Percentiles rank a stretch among this genome's conserved stretches.
phyloP scores from a whole-genome alignment of 2,797 vertebrate genomes.

The Pipistrellus kuhlii region DNA sequence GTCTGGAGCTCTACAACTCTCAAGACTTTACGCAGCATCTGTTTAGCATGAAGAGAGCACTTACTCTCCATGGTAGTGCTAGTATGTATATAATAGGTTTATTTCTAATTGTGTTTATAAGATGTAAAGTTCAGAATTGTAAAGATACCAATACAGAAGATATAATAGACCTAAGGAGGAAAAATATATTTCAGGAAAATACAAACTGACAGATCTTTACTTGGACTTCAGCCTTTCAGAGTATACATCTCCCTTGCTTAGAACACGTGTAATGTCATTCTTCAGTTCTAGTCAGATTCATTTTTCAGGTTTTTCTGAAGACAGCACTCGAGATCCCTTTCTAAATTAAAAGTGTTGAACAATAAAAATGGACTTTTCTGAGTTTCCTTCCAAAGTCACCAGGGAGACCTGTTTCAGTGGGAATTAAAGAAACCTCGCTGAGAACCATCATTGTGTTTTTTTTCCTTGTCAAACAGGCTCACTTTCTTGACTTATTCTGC shows the following conservation, averaged over 20 bases:
- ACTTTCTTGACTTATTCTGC: background rate
- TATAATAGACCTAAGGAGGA: background rate
- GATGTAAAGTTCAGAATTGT: background rate
- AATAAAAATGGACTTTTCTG: background rate
- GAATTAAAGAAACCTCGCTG: background rate
- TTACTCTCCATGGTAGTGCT: background rate
- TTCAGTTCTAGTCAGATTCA: background rate
- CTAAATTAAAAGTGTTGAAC: slow-evolving; percentile 15
- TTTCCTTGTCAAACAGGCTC: background rate
- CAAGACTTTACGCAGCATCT: background rate
- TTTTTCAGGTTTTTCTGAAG: background rate
- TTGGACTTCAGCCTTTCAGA: background rate
- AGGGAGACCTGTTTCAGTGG: background rate
- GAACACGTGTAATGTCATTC: background rate
- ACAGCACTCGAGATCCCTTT: background rate
- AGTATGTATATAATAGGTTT: background rate
- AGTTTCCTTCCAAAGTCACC: background rate
- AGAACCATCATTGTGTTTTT: background rate
- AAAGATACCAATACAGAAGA: background rate
- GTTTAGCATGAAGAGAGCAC: background rate
- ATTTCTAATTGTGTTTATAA: slow-evolving; percentile 32
- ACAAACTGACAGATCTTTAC: background rate
- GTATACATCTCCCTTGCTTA: background rate
- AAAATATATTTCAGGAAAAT: background rate
- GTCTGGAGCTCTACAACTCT: background rate